Evolutionary conservation across 1,140 invertebrate species (phyloP).

Genomic region (Zophobas morio): DNA sequence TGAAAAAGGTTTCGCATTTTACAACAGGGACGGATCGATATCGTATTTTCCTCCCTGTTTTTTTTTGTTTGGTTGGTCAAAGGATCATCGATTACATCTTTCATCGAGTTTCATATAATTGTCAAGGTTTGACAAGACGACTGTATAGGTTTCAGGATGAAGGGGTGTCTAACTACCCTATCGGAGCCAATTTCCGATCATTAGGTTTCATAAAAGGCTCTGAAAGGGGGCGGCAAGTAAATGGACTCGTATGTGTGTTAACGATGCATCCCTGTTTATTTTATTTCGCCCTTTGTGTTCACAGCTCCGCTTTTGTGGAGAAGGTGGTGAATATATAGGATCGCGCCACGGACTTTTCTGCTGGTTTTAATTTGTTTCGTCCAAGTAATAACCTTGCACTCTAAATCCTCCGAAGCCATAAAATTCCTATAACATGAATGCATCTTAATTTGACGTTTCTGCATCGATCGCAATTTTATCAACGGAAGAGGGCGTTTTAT

Average conservation of each 20-base stretch:
- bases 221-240: conserved; percentile 35
- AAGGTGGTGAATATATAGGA: neutral
- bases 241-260: conserved; percentile 35
- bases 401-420: neutral
- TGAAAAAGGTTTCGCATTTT: conserved; percentile 50
- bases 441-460: conserved; percentile 5
- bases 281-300: neutral
- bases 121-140: conserved; percentile 7
- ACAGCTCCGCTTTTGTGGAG: neutral
- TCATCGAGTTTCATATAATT: conserved; percentile 13
- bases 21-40: conserved; percentile 46
- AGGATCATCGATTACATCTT: neutral
- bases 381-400: too few relatives aligned
- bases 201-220: conserved; percentile 49
- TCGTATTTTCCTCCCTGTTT: neutral
- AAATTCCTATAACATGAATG: conserved; percentile 1
- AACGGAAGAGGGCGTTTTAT: conserved; percentile 23
- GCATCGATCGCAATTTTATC: conserved; percentile 13
- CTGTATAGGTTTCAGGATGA: conserved; percentile 8
- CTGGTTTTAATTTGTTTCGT: too few relatives aligned
- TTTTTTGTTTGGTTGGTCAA: neutral
- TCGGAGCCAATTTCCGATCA: conserved; percentile 52
- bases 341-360: too few relatives aligned
- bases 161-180: conserved; percentile 33
- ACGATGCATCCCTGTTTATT: conserved; percentile 17